phyloP scores from a whole-genome alignment of 2,113 vertebrate species.

The Gnathonemus longibarbis region DNA sequence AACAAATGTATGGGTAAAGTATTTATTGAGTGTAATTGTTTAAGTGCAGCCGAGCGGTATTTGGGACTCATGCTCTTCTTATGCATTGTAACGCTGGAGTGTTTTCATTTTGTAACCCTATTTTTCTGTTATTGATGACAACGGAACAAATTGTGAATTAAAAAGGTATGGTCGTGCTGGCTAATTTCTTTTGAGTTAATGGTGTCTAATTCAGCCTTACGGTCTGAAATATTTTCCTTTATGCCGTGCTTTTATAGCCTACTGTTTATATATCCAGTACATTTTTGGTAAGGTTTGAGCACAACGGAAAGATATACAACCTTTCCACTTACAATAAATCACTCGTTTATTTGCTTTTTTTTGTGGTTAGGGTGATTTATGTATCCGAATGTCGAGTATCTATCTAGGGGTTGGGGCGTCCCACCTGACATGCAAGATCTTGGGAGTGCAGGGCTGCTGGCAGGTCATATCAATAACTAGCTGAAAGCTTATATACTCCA shows the following conservation, averaged over 20 bases:
- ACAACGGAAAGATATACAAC: background rate
- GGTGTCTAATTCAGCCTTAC: background rate
- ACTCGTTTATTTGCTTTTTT: no score
- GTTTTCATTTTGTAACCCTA: background rate
- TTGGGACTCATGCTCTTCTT: background rate
- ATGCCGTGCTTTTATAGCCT: background rate
- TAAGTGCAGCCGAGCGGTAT: no score
- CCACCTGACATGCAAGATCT: no score
- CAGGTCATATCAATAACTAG: no score
- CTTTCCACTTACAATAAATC: background rate
- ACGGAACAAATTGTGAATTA: background rate
- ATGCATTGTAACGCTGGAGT: background rate
- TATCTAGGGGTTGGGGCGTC: no score
- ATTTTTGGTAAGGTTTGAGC: background rate
- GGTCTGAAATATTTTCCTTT: background rate
- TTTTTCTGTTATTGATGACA: background rate
- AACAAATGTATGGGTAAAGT: no score
- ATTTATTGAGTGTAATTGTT: no score
- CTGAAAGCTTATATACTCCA: no score
- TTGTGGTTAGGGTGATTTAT: no score
- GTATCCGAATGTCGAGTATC: no score
- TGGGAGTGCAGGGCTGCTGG: no score
- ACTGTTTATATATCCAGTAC: background rate
- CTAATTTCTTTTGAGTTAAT: background rate
- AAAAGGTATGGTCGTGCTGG: background rate